phyloP scores from a whole-genome alignment of 1,140 invertebrate species.

The fruit fly (Drosophila melanogaster) region DNA sequence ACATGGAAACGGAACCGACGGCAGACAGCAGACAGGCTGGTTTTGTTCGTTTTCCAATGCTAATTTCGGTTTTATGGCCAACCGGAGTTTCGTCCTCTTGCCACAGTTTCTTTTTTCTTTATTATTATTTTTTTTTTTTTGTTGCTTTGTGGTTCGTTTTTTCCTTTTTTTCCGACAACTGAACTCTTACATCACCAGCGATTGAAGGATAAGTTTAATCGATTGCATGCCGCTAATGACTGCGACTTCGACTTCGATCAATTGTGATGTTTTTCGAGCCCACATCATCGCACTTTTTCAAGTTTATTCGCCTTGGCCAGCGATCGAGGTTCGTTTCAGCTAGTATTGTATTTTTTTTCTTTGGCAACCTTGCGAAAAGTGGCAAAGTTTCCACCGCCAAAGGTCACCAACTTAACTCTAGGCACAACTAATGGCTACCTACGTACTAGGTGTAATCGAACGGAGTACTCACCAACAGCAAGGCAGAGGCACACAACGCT shows the following conservation, averaged over 20 bases:
- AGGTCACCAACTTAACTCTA: slow-evolving; percentile 58
- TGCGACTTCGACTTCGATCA: slow-evolving; percentile 13
- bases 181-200: slow-evolving; percentile 36
- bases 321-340: slow-evolving; percentile 33
- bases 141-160: not conserved
- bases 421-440: slow-evolving; percentile 21
- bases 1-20: slow-evolving; percentile 59
- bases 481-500: slow-evolving; percentile 72
- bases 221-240: slow-evolving; percentile 68
- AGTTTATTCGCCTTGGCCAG: slow-evolving; percentile 71
- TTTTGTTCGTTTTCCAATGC: slow-evolving; percentile 59
- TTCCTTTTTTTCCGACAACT: slow-evolving; percentile 5
- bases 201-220: slow-evolving; percentile 17
- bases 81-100: slow-evolving; percentile 63
- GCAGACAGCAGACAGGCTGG: slow-evolving; percentile 22
- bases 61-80: slow-evolving; percentile 61
- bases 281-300: slow-evolving; percentile 40
- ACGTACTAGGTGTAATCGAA: slow-evolving; percentile 14
- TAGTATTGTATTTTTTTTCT: slow-evolving; percentile 7
- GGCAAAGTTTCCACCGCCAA: slow-evolving; percentile 52
- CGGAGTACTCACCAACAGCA: slow-evolving; percentile 74
- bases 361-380: slow-evolving; percentile 62
- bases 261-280: not conserved
- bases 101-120: slow-evolving; percentile 43
- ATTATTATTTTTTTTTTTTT: no score